A percentile compares a stretch with the other conserved stretches of the same genome.
These are phyloP conservation scores for Dicycla oo DNA, from an alignment of 2,888 invertebrate genomes.

Conservation along the genomic window DNA sequence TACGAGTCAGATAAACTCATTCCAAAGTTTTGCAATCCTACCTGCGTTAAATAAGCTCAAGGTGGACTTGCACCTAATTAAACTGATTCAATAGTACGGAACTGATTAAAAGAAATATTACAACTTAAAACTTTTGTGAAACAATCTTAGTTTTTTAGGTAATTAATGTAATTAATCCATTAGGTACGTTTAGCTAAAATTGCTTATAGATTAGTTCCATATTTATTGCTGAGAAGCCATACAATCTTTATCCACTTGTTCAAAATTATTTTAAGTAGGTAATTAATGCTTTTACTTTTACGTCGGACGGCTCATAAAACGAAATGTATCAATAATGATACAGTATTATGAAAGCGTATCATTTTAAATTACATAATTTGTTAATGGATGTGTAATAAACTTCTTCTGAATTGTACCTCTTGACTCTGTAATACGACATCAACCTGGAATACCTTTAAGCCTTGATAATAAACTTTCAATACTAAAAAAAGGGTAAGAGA, in stretches of 20 bases:
- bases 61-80: slow-evolving; percentile 62
- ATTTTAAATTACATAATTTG: slow-evolving; percentile 36
- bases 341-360: slow-evolving; percentile 8
- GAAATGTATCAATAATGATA: slow-evolving; percentile 13
- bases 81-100: slow-evolving; percentile 56
- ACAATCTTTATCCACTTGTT: not conserved
- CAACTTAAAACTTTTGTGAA: slow-evolving; percentile 23
- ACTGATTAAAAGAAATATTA: slow-evolving; percentile 42
- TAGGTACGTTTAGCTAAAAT: slow-evolving; percentile 6
- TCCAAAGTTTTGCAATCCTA: slow-evolving; percentile 39
- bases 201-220: not conserved
- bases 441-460: slow-evolving; percentile 22
- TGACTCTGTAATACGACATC: slow-evolving; percentile 16
- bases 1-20: slow-evolving; percentile 19
- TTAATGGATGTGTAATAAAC: slow-evolving; percentile 13
- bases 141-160: slow-evolving; percentile 5
- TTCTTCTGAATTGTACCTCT: slow-evolving; percentile 4
- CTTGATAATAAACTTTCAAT: slow-evolving; percentile 15
- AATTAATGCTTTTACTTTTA: slow-evolving; percentile 18
- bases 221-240: slow-evolving; percentile 18
- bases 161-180: not conserved
- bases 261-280: slow-evolving; percentile 10
- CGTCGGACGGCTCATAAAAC: slow-evolving; percentile 7
- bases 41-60: slow-evolving; percentile 51
- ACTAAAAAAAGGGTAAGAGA: slow-evolving; percentile 32